Percentiles rank a stretch among this genome's conserved stretches.
These are phyloP conservation scores for Phengaris arion DNA, from an alignment of 2,888 invertebrate species.

Conservation along the genomic window DNA sequence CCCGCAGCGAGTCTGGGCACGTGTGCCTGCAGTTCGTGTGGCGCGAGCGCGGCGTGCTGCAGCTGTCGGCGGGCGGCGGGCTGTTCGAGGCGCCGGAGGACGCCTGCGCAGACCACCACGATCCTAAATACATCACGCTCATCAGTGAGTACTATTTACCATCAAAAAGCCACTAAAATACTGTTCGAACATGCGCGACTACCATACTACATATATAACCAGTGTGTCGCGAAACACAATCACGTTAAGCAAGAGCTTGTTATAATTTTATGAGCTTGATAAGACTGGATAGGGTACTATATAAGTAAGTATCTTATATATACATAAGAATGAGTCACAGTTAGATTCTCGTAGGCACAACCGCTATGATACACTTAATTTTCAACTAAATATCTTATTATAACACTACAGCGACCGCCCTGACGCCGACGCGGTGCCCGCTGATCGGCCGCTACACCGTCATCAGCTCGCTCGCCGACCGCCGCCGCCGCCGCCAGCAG, in stretches of 20 bases:
- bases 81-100: slow-evolving; percentile 81
- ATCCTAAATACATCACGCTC: slow-evolving; percentile 81
- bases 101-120: slow-evolving; percentile 79
- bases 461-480: slow-evolving; percentile 64
- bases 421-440: slow-evolving; percentile 83
- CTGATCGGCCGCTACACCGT: slow-evolving; percentile 84
- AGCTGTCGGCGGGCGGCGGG: slow-evolving; percentile 82
- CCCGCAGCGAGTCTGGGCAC: slow-evolving; percentile 86
- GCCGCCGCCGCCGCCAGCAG: slow-evolving; percentile 75
- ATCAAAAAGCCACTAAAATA: too few species aligned
- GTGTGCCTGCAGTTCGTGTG: slow-evolving; percentile 87
- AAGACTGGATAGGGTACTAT: too few species aligned
- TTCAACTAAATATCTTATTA: too few species aligned
- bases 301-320: too few species aligned
- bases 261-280: too few species aligned
- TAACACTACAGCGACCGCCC: slow-evolving; percentile 76
- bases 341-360: too few species aligned
- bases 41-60: slow-evolving; percentile 85
- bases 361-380: too few species aligned
- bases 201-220: too few species aligned
- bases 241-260: too few species aligned
- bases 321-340: too few species aligned
- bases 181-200: too few species aligned
- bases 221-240: too few species aligned
- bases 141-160: slow-evolving; percentile 77